Base-by-base conservation (phyloP, 2,797 vertebrate species). In the Malacoctenus gilli region DNA sequence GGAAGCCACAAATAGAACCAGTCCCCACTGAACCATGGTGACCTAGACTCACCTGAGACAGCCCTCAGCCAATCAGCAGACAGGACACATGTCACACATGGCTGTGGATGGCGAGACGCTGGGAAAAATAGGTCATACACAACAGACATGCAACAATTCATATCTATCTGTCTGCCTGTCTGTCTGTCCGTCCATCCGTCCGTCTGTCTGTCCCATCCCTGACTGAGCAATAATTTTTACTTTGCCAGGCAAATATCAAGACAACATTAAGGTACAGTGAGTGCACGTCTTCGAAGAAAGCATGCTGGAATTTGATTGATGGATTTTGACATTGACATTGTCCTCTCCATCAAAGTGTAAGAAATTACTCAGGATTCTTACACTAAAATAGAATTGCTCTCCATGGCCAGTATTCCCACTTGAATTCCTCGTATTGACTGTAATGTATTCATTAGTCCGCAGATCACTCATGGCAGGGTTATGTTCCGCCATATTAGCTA, bases 1-100 rank as follows among this genome's bases (percentile, higher is more conserved):
- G 38, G 57, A n/a, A n/a, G 57, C 78, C 62, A 40, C 66, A 83
- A 86, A 82, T 86, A 85, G 82, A 75, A 57, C 44, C 4, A 9
- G 30, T 83, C 68, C 76, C 75, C 44, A 59, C 38, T 82, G 76
- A 74, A 68, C 68, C 35, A 50, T 31, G 22, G 39, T 61, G 75
- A 79, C 68, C 69, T 58, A 56, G 51, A 77, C 73, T 71, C 62
- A 77, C 75, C 67, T 79, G 77, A 72, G 65, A 75, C 68, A 42
- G 37, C 23, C 23, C 42, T 50, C 50, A 57, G 51, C 79, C 81
- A 85, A 83, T 85, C 74, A 44, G 68, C 28, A 35, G 14, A 38
- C 31, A 62, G 72, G 53, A 70, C 43, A 66, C 51, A 73, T 77
- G 80, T 66, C 59, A 68, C 64, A 68, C 52, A 52, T 48, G 22